Percentiles rank a stretch among this genome's conserved stretches.
Evolutionary conservation across 2,888 invertebrate genomes (phyloP).

Genomic region (Nipponacmea schrenckii): DNA sequence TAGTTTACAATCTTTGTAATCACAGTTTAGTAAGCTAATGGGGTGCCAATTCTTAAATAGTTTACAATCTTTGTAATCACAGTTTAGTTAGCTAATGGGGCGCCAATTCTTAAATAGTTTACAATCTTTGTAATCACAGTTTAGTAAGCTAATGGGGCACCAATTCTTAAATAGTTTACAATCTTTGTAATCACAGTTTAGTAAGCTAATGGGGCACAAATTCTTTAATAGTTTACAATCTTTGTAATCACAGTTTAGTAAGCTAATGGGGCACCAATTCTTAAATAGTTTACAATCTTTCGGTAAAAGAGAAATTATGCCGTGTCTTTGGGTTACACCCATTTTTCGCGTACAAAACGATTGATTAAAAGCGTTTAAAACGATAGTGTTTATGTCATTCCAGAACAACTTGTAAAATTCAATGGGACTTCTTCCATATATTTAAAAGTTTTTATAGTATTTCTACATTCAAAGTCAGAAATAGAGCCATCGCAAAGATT

Average conservation of each 20-base stretch:
- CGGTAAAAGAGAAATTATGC: slow-evolving; percentile 14
- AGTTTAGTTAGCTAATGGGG: slow-evolving; percentile 18
- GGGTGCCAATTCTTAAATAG: slow-evolving; percentile 17
- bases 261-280: slow-evolving; percentile 20
- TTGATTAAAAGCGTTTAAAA: slow-evolving; percentile 7
- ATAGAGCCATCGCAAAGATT: background rate
- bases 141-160: slow-evolving; percentile 19
- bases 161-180: slow-evolving; percentile 11
- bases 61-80: slow-evolving; percentile 7
- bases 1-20: slow-evolving; percentile 6
- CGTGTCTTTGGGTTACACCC: slow-evolving; percentile 6
- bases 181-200: too few species aligned
- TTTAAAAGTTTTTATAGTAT: slow-evolving; percentile 13
- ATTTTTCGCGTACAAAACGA: background rate
- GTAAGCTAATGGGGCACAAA: slow-evolving; percentile 18
- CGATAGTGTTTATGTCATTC: background rate
- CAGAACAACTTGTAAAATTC: slow-evolving; percentile 15
- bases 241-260: slow-evolving; percentile 23
- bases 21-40: slow-evolving; percentile 16
- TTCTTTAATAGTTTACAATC: slow-evolving; percentile 9
- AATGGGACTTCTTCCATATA: slow-evolving; percentile 9
- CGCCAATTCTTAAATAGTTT: slow-evolving; percentile 13
- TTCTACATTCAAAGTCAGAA: slow-evolving; percentile 9
- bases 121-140: too few species aligned
- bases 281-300: slow-evolving; percentile 6